These are phyloP conservation scores for Coracopsis vasa DNA, from an alignment of 2,113 vertebrate species.

Conservation along the genomic window DNA sequence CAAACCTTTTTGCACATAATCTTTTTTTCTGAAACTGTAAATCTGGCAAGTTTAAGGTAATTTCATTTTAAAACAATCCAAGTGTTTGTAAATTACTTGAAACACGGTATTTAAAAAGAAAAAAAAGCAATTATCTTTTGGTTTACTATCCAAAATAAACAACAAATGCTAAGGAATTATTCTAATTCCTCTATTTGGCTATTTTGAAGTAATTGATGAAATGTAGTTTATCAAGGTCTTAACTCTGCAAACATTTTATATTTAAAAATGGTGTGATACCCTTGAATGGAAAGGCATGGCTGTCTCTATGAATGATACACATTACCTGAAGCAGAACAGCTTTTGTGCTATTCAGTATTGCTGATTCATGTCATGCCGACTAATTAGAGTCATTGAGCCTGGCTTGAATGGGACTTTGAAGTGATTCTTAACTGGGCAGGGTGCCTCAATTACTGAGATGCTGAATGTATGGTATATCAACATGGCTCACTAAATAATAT, in stretches of 20 bases:
- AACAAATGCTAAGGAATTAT: conserved; percentile 3
- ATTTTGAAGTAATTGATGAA: background rate
- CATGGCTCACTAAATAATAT: background rate
- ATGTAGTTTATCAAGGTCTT: background rate
- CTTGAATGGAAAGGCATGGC: background rate
- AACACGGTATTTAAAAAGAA: background rate
- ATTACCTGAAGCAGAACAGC: background rate
- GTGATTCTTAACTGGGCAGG: background rate
- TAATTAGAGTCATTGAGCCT: background rate
- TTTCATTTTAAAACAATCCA: background rate
- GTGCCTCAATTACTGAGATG: background rate
- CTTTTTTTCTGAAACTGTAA: background rate
- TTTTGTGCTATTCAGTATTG: background rate
- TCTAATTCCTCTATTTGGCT: background rate
- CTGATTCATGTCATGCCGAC: background rate
- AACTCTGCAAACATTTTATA: background rate
- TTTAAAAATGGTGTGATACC: background rate
- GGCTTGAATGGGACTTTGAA: background rate
- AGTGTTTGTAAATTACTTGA: conserved; percentile 28
- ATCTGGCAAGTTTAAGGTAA: background rate
- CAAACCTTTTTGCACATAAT: background rate
- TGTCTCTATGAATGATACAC: background rate
- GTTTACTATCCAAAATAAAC: conserved; percentile 8
- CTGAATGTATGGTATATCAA: background rate
- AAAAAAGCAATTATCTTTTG: background rate